A percentile compares a stretch with the other conserved stretches of the same genome.
Evolutionary conservation across 1,140 invertebrate species (phyloP).

Genomic region (Hyposmocoma kahamanoa): DNA sequence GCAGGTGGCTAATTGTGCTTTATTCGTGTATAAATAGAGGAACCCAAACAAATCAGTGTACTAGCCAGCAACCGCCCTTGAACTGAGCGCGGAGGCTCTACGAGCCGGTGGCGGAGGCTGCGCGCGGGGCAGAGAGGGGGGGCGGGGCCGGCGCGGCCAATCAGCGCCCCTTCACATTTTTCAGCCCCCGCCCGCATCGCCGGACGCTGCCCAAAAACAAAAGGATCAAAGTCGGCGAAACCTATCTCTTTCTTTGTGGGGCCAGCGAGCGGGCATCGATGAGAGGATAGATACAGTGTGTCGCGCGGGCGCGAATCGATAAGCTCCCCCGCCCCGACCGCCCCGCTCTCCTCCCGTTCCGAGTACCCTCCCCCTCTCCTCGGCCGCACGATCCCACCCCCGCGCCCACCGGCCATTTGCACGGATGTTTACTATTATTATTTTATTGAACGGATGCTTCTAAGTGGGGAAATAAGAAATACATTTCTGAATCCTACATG

Average conservation of each 20-base stretch:
- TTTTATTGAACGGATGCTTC: constrained; percentile 69
- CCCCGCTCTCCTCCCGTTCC: constrained; percentile 18
- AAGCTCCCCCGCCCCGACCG: constrained; percentile 32
- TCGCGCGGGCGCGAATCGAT: constrained; percentile 69
- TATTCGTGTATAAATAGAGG: constrained; percentile 47
- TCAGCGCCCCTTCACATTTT: constrained; percentile 69
- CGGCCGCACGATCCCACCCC: constrained; percentile 23
- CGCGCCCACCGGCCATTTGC: constrained; percentile 65
- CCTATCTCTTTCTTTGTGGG: constrained; percentile 73
- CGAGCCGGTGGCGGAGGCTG: constrained; percentile 43
- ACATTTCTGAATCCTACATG: no score
- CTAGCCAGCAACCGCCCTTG: constrained; percentile 59
- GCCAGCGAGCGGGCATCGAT: constrained; percentile 64
- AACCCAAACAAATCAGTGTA: constrained; percentile 56
- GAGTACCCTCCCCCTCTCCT: constrained; percentile 6
- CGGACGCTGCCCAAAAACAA: constrained; percentile 72
- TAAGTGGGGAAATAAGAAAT: constrained; percentile 60
- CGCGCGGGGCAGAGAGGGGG: constrained; percentile 26
- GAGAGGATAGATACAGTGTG: constrained; percentile 70
- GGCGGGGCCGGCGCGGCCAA: constrained; percentile 59
- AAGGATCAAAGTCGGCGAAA: constrained; percentile 72
- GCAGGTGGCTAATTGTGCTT: not conserved
- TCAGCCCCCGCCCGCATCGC: constrained; percentile 65
- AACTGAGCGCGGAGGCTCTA: constrained; percentile 45
- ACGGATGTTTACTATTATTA: constrained; percentile 72